A percentile compares a stretch with the other conserved stretches of the same genome.
These are phyloP conservation scores for Ivindomyrus marchei DNA, from an alignment of 2,113 vertebrate species.

Conservation along the genomic window DNA sequence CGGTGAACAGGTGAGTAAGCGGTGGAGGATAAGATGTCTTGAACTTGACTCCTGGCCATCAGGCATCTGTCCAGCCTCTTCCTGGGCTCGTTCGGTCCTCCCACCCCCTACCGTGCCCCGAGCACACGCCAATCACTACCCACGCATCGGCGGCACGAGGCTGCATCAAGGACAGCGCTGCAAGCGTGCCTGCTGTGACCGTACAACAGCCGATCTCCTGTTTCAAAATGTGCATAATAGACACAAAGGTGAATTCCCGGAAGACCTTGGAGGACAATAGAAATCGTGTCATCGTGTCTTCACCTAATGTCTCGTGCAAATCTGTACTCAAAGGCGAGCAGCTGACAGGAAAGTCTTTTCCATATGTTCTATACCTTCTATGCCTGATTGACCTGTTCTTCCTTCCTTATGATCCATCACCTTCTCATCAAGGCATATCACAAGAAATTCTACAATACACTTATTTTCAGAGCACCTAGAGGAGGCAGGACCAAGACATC, in stretches of 20 bases:
- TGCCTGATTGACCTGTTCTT: not conserved
- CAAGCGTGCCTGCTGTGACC: not conserved
- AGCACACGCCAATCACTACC: not conserved
- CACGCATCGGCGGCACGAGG: not conserved
- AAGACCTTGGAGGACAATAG: not conserved
- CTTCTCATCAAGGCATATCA: not conserved
- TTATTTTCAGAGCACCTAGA: not conserved
- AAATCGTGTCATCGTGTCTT: not conserved
- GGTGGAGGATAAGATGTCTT: not conserved
- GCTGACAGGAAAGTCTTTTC: not conserved
- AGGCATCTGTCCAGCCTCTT: not conserved
- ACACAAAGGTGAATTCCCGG: not conserved
- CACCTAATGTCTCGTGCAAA: not conserved
- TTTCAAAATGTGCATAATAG: not conserved
- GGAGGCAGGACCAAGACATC: no score
- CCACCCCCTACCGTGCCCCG: not conserved
- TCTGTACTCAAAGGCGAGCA: not conserved
- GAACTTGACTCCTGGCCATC: not conserved
- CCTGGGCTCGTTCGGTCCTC: not conserved
- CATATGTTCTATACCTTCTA: not conserved
- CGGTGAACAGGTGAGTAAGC: not conserved
- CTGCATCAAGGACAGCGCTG: not conserved
- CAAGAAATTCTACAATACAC: not conserved
- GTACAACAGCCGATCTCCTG: not conserved
- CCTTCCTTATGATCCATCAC: not conserved